Conservation (phyloP, 2,888 invertebrate species). For the Brenthis ino region DNA sequence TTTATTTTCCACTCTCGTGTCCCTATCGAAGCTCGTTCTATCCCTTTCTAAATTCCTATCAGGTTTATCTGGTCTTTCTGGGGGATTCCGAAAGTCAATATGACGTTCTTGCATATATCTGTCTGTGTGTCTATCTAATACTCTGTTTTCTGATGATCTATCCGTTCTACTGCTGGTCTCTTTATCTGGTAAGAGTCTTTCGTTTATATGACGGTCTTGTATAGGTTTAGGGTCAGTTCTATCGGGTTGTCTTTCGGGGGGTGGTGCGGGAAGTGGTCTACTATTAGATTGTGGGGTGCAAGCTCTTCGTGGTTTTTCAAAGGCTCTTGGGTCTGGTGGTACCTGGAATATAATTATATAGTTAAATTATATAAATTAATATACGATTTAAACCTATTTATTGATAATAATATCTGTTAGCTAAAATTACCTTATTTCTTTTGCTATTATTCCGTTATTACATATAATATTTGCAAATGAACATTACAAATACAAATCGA, state of each 20-base stretch:
- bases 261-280: slow-evolving; percentile 71
- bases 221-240: slow-evolving; percentile 43
- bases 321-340: slow-evolving; percentile 74
- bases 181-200: slow-evolving; percentile 31
- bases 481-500: too few species aligned
- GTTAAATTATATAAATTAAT: background rate
- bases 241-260: slow-evolving; percentile 63
- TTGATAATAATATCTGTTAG: too few species aligned
- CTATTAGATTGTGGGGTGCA: slow-evolving; percentile 75
- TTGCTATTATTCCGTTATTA: too few species aligned
- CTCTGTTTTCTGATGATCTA: slow-evolving; percentile 43
- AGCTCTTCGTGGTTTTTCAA: slow-evolving; percentile 73
- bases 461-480: too few species aligned
- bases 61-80: slow-evolving; percentile 61
- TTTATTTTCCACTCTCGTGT: slow-evolving; percentile 54
- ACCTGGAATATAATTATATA: slow-evolving; percentile 54
- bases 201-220: slow-evolving; percentile 12
- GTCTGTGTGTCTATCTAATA: slow-evolving; percentile 35
- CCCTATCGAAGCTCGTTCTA: slow-evolving; percentile 51
- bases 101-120: slow-evolving; percentile 44
- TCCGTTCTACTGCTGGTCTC: slow-evolving; percentile 32
- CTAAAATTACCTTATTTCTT: too few species aligned
- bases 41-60: slow-evolving; percentile 39
- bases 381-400: background rate
- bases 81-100: slow-evolving; percentile 53